phyloP scores from a whole-genome alignment of 2,113 vertebrate genomes.

The Ptyas mucosa region DNA sequence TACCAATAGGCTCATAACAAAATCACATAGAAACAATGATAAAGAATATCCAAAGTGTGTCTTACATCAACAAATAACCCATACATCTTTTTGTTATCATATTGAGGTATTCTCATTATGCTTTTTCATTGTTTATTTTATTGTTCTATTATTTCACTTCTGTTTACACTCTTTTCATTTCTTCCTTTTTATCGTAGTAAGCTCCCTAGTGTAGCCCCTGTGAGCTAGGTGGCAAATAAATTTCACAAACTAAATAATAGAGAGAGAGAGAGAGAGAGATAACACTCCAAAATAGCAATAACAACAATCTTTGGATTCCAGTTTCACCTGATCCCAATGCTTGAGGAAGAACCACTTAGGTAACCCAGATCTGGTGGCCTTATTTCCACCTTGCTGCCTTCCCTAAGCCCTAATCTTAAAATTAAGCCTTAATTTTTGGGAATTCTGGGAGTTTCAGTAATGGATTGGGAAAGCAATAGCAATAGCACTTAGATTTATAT shows the following conservation, averaged over 20 bases:
- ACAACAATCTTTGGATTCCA: not conserved
- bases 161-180: not conserved
- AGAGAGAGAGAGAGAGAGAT: fast-evolving
- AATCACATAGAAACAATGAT: not conserved
- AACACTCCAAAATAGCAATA: not conserved
- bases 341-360: not conserved
- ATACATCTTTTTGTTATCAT: not conserved
- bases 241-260: not conserved
- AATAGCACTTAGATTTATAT: no score
- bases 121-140: not conserved
- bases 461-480: not conserved
- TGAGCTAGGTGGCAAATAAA: not conserved
- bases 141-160: not conserved
- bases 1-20: not conserved
- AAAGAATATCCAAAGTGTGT: not conserved
- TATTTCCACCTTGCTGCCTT: not conserved
- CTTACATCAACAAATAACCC: not conserved
- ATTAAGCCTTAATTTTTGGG: not conserved
- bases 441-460: not conserved
- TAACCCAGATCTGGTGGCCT: not conserved
- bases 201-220: not conserved
- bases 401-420: no score
- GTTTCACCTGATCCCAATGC: not conserved
- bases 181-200: not conserved
- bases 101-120: not conserved